phyloP scores from a whole-genome alignment of 2,888 invertebrate genomes.

The Beris chalybata region DNA sequence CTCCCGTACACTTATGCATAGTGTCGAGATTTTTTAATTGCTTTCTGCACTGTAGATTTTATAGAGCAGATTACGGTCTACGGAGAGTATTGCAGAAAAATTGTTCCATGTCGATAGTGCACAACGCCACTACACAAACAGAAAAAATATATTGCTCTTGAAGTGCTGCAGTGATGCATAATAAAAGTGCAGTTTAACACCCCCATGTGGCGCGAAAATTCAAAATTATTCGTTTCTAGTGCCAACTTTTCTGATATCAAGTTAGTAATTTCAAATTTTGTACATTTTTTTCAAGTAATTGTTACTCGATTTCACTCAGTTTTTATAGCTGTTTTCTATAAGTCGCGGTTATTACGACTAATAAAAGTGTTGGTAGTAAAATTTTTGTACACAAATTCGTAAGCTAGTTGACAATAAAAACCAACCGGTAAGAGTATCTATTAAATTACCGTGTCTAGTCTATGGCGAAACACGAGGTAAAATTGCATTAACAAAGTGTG shows the following conservation, averaged over 20 bases:
- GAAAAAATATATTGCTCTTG: slow-evolving; percentile 5
- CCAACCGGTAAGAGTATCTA: no score
- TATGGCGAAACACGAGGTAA: no score
- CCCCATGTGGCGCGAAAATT: neutral
- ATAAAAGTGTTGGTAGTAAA: no score
- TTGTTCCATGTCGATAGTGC: neutral
- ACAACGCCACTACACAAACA: neutral
- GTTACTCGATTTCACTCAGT: slow-evolving; percentile 13
- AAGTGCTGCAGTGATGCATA: slow-evolving; percentile 10
- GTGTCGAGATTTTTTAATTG: slow-evolving; percentile 31
- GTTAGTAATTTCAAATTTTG: no score
- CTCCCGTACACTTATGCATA: slow-evolving; percentile 7
- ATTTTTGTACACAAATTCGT: no score
- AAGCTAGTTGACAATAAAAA: no score
- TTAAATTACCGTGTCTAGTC: no score
- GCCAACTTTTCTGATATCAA: no score
- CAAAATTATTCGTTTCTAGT: no score
- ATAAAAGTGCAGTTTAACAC: slow-evolving; percentile 1
- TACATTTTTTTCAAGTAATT: neutral
- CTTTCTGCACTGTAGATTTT: slow-evolving; percentile 44
- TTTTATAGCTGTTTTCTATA: slow-evolving; percentile 10
- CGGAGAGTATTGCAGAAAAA: neutral
- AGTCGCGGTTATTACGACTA: slow-evolving; percentile 1
- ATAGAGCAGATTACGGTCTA: slow-evolving; percentile 43
- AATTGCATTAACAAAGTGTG: no score